A percentile compares a stretch with the other conserved stretches of the same genome.
phyloP scores from a whole-genome alignment of 2,113 vertebrate genomes.

The Hippocampus barbouri region DNA sequence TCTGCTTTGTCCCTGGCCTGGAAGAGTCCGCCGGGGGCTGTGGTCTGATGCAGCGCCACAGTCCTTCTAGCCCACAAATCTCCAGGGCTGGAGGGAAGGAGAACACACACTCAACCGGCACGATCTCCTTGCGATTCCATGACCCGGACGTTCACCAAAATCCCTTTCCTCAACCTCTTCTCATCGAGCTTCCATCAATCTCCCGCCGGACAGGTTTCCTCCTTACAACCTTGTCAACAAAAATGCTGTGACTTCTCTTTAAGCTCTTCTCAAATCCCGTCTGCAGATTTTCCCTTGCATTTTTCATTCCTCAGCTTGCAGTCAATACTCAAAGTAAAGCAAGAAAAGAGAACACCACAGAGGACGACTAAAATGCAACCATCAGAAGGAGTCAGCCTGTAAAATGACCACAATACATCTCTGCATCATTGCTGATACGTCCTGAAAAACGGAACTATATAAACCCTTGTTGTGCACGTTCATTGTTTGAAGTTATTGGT shows the following conservation, averaged over 20 bases:
- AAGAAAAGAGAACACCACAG: neutral
- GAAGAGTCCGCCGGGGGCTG: constrained; percentile 49
- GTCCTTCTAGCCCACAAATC: constrained; percentile 33
- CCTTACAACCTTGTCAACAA: constrained; percentile 28
- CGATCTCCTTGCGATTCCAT: constrained; percentile 52
- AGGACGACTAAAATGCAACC: too few species aligned
- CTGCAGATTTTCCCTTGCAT: constrained; percentile 8
- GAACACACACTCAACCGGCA: constrained; percentile 37
- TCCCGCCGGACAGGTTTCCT: constrained; percentile 26
- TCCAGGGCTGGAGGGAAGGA: constrained; percentile 23
- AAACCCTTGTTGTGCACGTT: neutral
- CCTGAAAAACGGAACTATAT: neutral
- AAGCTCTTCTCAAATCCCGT: constrained; percentile 57
- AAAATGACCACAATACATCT: neutral
- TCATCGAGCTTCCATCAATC: constrained; percentile 16
- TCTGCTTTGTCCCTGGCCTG: constrained; percentile 34
- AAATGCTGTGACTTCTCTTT: constrained; percentile 50
- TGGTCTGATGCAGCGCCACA: constrained; percentile 36
- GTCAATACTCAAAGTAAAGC: too few species aligned
- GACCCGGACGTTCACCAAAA: constrained; percentile 49
- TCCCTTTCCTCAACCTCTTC: constrained; percentile 19
- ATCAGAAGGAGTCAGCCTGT: too few species aligned
- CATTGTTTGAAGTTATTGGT: neutral
- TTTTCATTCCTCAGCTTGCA: neutral
- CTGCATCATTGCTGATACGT: neutral